Evolutionary conservation across 2,797 vertebrate genomes (phyloP).

Genomic region (Discoglossus pictus): DNA sequence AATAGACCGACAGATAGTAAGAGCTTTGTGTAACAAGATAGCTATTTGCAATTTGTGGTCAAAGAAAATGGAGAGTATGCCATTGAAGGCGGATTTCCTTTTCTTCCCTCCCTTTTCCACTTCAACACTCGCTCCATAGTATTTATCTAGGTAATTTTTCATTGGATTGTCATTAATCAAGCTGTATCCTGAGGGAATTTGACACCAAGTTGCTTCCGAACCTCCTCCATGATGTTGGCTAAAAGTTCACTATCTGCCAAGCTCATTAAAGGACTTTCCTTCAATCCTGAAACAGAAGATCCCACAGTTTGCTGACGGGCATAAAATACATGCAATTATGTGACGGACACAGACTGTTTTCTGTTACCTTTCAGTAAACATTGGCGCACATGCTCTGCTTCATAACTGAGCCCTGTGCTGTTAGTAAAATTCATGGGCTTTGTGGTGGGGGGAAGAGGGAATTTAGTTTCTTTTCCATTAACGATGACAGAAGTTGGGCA

Average conservation of each 20-base stretch:
- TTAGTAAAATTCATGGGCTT: slow-evolving; percentile 73
- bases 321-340: neutral
- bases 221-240: slow-evolving; percentile 46
- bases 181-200: slow-evolving; percentile 24
- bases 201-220: slow-evolving; percentile 43
- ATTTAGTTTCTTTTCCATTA: slow-evolving; percentile 67
- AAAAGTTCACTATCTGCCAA: slow-evolving; percentile 63
- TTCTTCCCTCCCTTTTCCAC: too few species aligned
- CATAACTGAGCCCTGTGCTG: slow-evolving; percentile 77
- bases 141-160: neutral
- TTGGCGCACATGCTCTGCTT: slow-evolving; percentile 82
- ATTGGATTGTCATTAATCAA: neutral
- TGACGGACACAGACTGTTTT: neutral
- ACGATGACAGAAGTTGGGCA: slow-evolving; percentile 72
- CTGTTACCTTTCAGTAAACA: slow-evolving; percentile 78
- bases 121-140: too few species aligned
- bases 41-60: too few species aligned
- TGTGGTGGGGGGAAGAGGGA: slow-evolving; percentile 41
- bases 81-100: too few species aligned
- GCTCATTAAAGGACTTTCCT: slow-evolving; percentile 64
- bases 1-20: too few species aligned
- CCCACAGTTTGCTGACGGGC: neutral
- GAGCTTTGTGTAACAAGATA: too few species aligned
- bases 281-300: slow-evolving; percentile 58
- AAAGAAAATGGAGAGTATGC: too few species aligned